phyloP scores from a whole-genome alignment of 1,140 invertebrate genomes.

The Zaprionus taronus region DNA sequence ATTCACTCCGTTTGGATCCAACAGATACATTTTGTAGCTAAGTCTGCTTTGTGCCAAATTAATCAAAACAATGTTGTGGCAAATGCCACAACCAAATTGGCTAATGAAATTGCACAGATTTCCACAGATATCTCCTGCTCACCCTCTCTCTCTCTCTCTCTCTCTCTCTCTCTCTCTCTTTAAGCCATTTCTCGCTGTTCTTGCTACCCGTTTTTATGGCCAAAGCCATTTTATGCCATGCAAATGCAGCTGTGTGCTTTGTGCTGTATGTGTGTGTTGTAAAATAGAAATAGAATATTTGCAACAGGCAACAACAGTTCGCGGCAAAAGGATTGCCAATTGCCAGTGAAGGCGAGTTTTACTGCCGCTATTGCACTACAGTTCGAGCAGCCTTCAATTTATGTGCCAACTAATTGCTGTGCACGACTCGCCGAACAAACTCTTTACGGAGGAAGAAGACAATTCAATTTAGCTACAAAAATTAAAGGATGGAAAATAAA shows the following conservation, averaged over 20 bases:
- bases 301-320: slow-evolving; percentile 16
- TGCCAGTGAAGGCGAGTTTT: slow-evolving; percentile 14
- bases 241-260: slow-evolving; percentile 60
- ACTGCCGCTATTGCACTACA: background rate
- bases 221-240: slow-evolving; percentile 77
- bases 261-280: slow-evolving; percentile 29
- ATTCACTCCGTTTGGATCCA: slow-evolving; percentile 12
- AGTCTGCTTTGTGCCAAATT: slow-evolving; percentile 58
- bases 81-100: slow-evolving; percentile 62
- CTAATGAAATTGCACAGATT: slow-evolving; percentile 63
- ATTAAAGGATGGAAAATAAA: background rate
- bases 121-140: background rate
- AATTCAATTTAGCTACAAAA: background rate
- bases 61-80: slow-evolving; percentile 76
- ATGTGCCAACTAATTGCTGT: slow-evolving; percentile 26
- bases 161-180: background rate
- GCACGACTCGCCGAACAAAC: background rate
- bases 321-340: slow-evolving; percentile 31
- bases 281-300: slow-evolving; percentile 51
- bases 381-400: slow-evolving; percentile 16
- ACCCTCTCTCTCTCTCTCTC: background rate
- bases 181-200: slow-evolving; percentile 44
- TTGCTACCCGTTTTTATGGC: slow-evolving; percentile 63
- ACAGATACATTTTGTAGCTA: slow-evolving; percentile 30
- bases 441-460: background rate